A percentile compares a stretch with the other conserved stretches of the same genome.
Evolutionary conservation across 2,797 vertebrate genomes (phyloP).

Genomic region (Micrastur ruficollis): DNA sequence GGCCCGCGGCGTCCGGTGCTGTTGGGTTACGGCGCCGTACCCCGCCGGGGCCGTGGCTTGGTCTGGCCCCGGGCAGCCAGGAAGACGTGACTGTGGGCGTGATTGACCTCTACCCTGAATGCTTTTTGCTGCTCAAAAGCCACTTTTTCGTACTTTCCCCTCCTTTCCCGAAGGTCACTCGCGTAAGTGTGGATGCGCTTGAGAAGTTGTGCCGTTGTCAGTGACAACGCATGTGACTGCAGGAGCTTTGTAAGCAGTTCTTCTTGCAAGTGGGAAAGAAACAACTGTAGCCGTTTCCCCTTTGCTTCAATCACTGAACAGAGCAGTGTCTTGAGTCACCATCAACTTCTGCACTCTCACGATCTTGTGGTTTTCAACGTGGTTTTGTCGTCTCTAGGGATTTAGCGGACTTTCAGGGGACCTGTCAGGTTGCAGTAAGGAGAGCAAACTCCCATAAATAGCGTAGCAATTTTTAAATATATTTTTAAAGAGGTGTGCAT

Average conservation of each 20-base stretch:
- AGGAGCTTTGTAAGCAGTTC: not conserved
- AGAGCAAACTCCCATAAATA: not conserved
- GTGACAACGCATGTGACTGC: accelerated
- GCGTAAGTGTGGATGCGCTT: not conserved
- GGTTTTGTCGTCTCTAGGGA: not conserved
- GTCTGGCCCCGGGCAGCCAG: not conserved
- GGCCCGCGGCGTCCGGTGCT: too few species aligned
- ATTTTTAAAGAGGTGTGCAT: not conserved
- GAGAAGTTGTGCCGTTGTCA: not conserved
- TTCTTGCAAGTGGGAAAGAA: not conserved
- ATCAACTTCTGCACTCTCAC: not conserved
- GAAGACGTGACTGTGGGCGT: accelerated
- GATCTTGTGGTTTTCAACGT: accelerated
- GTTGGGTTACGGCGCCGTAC: accelerated
- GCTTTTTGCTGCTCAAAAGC: accelerated
- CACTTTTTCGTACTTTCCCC: accelerated
- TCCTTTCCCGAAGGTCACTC: not conserved
- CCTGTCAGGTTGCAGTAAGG: not conserved
- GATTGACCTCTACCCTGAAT: accelerated
- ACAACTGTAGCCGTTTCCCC: accelerated
- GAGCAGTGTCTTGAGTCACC: not conserved
- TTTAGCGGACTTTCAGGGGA: accelerated
- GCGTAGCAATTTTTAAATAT: accelerated
- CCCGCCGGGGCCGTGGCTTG: accelerated
- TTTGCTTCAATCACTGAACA: too few species aligned